phyloP scores from a whole-genome alignment of 2,797 vertebrate species.

The Hippocampus kuda region DNA sequence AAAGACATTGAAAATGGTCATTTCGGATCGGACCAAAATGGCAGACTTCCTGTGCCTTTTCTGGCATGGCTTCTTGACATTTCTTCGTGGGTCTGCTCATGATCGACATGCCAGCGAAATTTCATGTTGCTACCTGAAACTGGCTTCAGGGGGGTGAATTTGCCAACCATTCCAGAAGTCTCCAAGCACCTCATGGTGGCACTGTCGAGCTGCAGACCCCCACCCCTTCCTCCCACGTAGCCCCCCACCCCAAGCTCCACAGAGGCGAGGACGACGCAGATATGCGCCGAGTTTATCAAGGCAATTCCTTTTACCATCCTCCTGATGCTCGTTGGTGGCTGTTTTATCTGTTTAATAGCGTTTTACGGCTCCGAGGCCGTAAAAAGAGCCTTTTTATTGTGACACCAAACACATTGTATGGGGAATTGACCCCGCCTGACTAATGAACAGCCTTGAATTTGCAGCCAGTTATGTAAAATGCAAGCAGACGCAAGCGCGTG shows the following conservation, averaged over 20 bases:
- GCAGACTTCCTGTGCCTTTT: neutral
- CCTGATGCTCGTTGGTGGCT: slow-evolving; percentile 59
- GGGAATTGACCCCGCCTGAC: slow-evolving; percentile 63
- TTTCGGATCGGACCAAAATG: neutral
- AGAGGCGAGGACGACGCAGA: slow-evolving; percentile 37
- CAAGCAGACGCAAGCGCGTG: neutral
- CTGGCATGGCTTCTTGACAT: neutral
- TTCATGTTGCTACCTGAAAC: neutral
- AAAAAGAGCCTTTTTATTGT: slow-evolving; percentile 65
- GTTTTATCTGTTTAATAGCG: slow-evolving; percentile 70
- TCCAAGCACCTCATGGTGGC: slow-evolving; percentile 36
- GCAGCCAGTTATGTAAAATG: slow-evolving; percentile 40
- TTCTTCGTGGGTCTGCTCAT: neutral
- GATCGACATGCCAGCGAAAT: neutral
- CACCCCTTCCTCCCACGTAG: neutral
- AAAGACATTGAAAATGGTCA: neutral
- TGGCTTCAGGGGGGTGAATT: neutral
- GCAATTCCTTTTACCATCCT: slow-evolving; percentile 69
- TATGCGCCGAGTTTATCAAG: slow-evolving; percentile 70
- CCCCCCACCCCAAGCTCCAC: slow-evolving; percentile 24
- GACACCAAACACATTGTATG: slow-evolving; percentile 65
- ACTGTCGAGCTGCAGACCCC: slow-evolving; percentile 28
- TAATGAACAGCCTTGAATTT: slow-evolving; percentile 71
- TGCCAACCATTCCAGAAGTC: neutral
- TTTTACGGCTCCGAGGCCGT: slow-evolving; percentile 57